phyloP scores from a whole-genome alignment of 2,888 invertebrate genomes.

The Brachynemurus nebulosus region DNA sequence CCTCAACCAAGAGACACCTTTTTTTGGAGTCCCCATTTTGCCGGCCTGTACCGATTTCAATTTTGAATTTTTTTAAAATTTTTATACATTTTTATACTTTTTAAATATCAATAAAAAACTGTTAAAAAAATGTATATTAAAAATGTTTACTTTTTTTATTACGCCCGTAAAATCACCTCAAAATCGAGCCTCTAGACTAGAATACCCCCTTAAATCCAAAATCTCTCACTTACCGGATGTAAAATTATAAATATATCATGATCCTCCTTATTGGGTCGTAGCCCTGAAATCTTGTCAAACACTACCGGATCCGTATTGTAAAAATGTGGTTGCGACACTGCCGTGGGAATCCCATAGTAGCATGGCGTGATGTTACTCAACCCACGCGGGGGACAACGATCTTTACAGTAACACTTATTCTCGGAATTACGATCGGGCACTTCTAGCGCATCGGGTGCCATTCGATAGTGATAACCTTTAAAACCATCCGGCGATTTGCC shows the following conservation, averaged over 20 bases:
- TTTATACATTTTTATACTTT: too few relatives aligned
- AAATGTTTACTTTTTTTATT: too few relatives aligned
- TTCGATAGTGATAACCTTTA: slow-evolving; percentile 42
- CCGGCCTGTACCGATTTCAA: too few relatives aligned
- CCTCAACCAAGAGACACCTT: too few relatives aligned
- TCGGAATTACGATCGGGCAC: slow-evolving; percentile 37
- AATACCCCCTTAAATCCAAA: too few relatives aligned
- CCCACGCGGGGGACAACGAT: slow-evolving; percentile 51
- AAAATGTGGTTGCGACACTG: slow-evolving; percentile 47
- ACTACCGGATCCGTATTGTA: slow-evolving; percentile 46
- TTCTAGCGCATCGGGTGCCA: slow-evolving; percentile 46
- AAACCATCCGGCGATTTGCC: slow-evolving; percentile 35
- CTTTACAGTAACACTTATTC: slow-evolving; percentile 48
- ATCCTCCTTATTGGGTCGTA: slow-evolving; percentile 41
- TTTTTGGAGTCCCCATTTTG: too few relatives aligned
- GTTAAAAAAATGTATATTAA: background rate
- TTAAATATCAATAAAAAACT: background rate
- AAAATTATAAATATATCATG: slow-evolving; percentile 46
- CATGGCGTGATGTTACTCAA: slow-evolving; percentile 36
- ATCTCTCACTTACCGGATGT: slow-evolving; percentile 63
- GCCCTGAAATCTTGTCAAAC: slow-evolving; percentile 42
- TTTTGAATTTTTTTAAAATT: too few relatives aligned
- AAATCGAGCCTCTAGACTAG: too few relatives aligned
- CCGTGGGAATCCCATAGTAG: slow-evolving; percentile 51
- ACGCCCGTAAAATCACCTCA: too few relatives aligned